Evolutionary conservation across 2,888 invertebrate species (phyloP).

Genomic region (Alitta virens): DNA sequence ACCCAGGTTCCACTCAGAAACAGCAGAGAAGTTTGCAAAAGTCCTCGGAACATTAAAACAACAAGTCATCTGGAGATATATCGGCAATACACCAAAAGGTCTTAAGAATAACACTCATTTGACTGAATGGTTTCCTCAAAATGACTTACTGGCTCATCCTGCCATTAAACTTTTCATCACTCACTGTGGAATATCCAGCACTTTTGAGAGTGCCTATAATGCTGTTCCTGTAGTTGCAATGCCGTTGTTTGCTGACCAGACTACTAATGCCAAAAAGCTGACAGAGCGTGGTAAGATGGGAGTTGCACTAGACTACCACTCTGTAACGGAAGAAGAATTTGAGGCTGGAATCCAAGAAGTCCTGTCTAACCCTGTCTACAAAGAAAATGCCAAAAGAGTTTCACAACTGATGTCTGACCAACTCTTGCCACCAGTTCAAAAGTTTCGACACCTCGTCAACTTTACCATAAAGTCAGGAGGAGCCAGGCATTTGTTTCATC

Average conservation of each 20-base stretch:
- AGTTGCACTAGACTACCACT: not conserved
- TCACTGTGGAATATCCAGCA: constrained; percentile 14
- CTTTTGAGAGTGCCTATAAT: constrained; percentile 5
- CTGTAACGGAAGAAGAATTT: not conserved
- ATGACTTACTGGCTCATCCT: constrained; percentile 10
- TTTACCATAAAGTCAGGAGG: not conserved
- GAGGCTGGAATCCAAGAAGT: constrained; percentile 1
- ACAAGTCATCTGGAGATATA: constrained; percentile 13
- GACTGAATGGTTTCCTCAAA: constrained; percentile 13
- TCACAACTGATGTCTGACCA: constrained; percentile 3
- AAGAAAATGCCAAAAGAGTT: constrained; percentile 7
- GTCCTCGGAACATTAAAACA: constrained; percentile 5
- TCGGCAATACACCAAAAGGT: not conserved
- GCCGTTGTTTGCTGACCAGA: constrained; percentile 11
- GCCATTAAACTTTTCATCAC: constrained; percentile 12
- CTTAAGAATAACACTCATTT: constrained; percentile 6
- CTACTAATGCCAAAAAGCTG: not conserved
- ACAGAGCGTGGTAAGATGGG: constrained; percentile 5
- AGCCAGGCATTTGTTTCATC: not conserved
- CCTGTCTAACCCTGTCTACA: not conserved
- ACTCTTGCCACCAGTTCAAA: not conserved
- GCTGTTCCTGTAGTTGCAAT: constrained; percentile 13
- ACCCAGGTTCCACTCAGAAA: not conserved
- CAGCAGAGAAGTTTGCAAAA: constrained; percentile 6
- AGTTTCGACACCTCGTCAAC: not conserved